A percentile compares a stretch with the other conserved stretches of the same genome.
Evolutionary conservation across 2,797 vertebrate genomes (phyloP).

Genomic region (Amniataba percoides): DNA sequence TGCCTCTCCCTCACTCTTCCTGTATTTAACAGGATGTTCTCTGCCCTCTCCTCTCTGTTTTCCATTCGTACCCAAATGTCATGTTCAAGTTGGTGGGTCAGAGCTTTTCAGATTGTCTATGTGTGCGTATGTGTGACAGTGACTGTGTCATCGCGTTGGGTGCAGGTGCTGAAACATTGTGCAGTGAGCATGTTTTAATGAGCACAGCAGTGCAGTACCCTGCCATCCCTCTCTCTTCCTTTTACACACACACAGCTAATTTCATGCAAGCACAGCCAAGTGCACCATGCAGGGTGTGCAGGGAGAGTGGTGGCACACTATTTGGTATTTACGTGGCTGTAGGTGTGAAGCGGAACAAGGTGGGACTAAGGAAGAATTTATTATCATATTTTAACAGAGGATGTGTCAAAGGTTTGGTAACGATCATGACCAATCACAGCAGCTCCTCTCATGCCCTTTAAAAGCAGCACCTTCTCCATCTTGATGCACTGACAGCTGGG

Average conservation of each 20-base stretch:
- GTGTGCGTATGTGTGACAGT: constrained; percentile 45
- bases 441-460: constrained; percentile 27
- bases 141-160: constrained; percentile 64
- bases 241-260: constrained; percentile 48
- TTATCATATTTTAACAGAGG: constrained; percentile 2
- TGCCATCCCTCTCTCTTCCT: constrained; percentile 43
- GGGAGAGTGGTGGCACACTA: constrained; percentile 45
- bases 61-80: constrained; percentile 41
- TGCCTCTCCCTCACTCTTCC: constrained; percentile 19
- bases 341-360: constrained; percentile 1
- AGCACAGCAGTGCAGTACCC: constrained; percentile 64
- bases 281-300: constrained; percentile 33
- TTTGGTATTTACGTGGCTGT: constrained; percentile 32
- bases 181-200: constrained; percentile 79
- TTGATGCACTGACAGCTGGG: constrained; percentile 40
- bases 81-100: constrained; percentile 53
- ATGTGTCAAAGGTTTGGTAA: constrained; percentile 31
- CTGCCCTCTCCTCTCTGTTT: constrained; percentile 25
- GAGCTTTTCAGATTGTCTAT: constrained; percentile 47
- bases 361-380: constrained; percentile 12
- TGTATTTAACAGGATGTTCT: constrained; percentile 3
- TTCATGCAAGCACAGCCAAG: constrained; percentile 48
- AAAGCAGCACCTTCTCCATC: constrained; percentile 20
- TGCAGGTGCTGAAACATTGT: constrained; percentile 80
- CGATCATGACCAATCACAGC: constrained; percentile 25